A percentile compares a stretch with the other conserved stretches of the same genome.
Conservation (phyloP, 92 coral and sea anemone species). For the Pocillopora meandrina region DNA sequence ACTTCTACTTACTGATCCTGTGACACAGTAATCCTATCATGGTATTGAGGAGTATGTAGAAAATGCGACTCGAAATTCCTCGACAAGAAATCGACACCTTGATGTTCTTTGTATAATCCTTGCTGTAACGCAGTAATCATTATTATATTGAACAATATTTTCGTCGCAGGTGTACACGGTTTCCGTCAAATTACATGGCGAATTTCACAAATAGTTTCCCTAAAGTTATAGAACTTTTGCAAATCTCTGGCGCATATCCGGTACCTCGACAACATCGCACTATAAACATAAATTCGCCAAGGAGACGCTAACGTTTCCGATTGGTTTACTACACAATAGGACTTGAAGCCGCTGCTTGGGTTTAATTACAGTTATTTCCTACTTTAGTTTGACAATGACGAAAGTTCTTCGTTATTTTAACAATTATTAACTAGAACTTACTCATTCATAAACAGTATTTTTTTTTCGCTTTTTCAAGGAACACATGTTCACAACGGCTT, state of each 20-base stretch:
- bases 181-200: constrained; percentile 30
- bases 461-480: too few species aligned
- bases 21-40: constrained; percentile 83
- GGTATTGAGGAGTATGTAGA: constrained; percentile 79
- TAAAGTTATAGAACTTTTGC: constrained; percentile 7
- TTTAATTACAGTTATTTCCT: background rate
- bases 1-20: constrained; percentile 79
- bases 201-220: constrained; percentile 24
- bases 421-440: too few species aligned
- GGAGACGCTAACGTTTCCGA: constrained; percentile 59
- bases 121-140: constrained; percentile 73
- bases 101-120: constrained; percentile 64
- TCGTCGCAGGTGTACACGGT: background rate
- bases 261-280: background rate
- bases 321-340: constrained; percentile 65
- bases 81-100: constrained; percentile 88
- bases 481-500: too few species aligned
- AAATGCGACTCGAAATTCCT: constrained; percentile 90
- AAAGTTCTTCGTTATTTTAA: background rate
- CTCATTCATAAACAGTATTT: too few species aligned
- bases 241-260: constrained; percentile 26
- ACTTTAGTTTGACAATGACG: background rate
- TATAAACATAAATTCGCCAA: constrained; percentile 60
- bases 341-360: background rate
- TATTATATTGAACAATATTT: background rate